These are phyloP conservation scores for Brachyhypopomus gauderio DNA, from an alignment of 2,113 vertebrate genomes.

Conservation along the genomic window DNA sequence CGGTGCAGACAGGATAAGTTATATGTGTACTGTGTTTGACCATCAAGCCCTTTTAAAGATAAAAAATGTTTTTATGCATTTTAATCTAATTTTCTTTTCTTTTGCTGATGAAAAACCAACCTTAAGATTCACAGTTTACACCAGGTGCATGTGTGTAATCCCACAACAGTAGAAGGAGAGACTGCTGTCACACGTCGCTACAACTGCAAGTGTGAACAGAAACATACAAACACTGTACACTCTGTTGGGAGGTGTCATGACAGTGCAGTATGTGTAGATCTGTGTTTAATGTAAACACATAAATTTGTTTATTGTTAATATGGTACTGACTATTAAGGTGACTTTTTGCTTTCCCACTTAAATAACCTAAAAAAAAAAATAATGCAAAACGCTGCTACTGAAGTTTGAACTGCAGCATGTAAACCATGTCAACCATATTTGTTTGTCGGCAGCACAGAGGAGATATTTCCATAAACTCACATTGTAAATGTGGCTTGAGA, in stretches of 20 bases:
- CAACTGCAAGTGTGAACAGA: not conserved
- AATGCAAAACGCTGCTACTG: too few species aligned
- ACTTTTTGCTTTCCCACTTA: too few species aligned
- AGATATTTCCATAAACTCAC: too few species aligned
- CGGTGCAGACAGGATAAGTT: not conserved
- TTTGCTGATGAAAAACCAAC: too few species aligned
- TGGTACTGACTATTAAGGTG: not conserved
- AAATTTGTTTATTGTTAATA: not conserved
- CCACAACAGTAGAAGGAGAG: not conserved
- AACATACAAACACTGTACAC: not conserved
- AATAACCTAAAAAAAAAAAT: too few species aligned
- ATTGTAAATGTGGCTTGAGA: too few species aligned
- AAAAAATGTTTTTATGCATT: not conserved
- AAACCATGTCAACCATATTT: too few species aligned
- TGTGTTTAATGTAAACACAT: slow-evolving; percentile 2
- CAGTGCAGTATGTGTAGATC: not conserved
- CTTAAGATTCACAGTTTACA: not conserved
- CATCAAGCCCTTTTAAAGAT: not conserved
- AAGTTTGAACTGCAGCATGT: too few species aligned
- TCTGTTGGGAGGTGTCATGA: not conserved
- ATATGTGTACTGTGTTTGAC: not conserved
- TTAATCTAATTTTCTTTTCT: not conserved
- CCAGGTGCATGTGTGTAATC: too few species aligned
- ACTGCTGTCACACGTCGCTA: not conserved
- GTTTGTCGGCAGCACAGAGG: too few species aligned